These are phyloP conservation scores for Onychorhynchus coronatus DNA, from an alignment of 2,113 vertebrate genomes.

Conservation along the genomic window DNA sequence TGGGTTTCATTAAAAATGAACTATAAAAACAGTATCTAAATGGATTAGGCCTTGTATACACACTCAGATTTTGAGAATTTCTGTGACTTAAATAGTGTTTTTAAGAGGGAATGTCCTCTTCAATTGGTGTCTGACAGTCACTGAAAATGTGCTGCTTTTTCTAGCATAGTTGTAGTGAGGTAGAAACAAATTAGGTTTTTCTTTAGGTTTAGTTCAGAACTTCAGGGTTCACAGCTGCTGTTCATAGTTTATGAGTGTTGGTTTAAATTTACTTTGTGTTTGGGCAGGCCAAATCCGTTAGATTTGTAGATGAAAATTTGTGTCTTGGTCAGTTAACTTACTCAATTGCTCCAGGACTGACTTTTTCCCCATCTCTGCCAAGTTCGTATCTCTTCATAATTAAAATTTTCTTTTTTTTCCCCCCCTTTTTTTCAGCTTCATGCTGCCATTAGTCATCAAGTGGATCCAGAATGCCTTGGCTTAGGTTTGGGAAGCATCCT, in stretches of 20 bases:
- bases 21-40: neutral
- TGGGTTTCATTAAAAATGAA: neutral
- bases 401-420: neutral
- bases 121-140: neutral
- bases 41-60: neutral
- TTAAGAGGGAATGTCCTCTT: neutral
- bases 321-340: neutral
- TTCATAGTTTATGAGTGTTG: neutral
- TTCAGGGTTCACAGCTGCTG: neutral
- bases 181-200: neutral
- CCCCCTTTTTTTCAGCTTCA: constrained; percentile 79
- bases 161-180: neutral
- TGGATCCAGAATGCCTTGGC: constrained; percentile 91
- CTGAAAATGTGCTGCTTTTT: neutral
- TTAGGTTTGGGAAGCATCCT: constrained; percentile 89
- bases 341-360: neutral
- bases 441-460: constrained; percentile 94
- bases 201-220: neutral
- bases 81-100: neutral
- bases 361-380: no score
- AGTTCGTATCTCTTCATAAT: neutral
- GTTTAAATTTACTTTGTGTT: neutral
- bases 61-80: neutral
- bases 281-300: neutral
- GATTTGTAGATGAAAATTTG: neutral